These are phyloP conservation scores for Pitta sordida DNA, from an alignment of 2,113 vertebrate species.

Conservation along the genomic window DNA sequence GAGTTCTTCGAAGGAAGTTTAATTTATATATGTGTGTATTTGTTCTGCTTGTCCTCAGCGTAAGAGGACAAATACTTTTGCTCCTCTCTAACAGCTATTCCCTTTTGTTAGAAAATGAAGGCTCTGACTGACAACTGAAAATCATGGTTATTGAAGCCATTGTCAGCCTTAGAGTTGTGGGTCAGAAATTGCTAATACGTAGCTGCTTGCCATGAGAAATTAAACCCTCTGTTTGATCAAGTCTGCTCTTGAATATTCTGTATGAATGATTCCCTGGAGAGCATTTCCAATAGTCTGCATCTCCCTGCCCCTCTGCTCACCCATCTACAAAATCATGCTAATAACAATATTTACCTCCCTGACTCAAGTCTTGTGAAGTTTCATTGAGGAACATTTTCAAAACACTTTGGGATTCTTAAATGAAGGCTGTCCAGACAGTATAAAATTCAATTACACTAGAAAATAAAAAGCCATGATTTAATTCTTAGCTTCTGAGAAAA, in stretches of 20 bases:
- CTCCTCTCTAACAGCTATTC: not conserved
- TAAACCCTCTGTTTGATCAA: not conserved
- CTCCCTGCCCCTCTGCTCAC: not conserved
- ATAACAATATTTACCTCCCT: conserved; percentile 6
- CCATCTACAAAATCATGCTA: not conserved
- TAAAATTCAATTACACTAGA: conserved; percentile 13
- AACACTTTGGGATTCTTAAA: not conserved
- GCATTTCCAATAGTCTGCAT: not conserved
- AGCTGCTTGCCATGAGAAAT: not conserved
- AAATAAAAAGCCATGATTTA: not conserved
- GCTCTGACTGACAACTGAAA: not conserved
- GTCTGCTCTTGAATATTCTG: not conserved
- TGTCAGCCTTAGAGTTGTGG: not conserved
- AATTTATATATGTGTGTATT: not conserved
- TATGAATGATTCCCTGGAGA: not conserved
- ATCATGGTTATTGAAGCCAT: not conserved
- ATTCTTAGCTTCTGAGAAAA: not conserved
- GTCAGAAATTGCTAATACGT: not conserved
- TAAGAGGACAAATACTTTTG: not conserved
- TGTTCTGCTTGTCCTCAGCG: not conserved
- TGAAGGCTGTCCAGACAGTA: not conserved
- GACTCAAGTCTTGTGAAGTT: not conserved
- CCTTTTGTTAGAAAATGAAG: not conserved
- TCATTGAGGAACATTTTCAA: not conserved
- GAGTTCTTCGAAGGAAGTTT: not conserved